These are phyloP conservation scores for Graptemys geographica DNA, from an alignment of 2,797 vertebrate genomes.

Conservation along the genomic window DNA sequence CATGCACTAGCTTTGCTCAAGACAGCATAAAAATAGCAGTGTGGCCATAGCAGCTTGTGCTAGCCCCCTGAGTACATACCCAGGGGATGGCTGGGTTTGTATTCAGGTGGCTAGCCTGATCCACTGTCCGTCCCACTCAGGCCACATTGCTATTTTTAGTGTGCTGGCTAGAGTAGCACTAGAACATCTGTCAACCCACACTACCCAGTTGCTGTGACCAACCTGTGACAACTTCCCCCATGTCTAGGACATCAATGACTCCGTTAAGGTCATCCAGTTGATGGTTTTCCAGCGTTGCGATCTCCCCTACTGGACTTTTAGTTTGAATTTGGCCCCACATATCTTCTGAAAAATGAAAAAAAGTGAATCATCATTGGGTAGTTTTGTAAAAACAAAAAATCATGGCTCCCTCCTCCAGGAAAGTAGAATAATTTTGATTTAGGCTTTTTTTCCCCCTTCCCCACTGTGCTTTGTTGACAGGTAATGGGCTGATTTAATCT, in stretches of 20 bases:
- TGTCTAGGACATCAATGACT: background rate
- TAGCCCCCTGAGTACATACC: background rate
- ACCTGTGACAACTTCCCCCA: background rate
- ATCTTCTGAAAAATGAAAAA: background rate
- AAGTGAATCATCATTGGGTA: background rate
- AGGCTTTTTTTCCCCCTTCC: accelerated
- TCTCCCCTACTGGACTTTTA: background rate
- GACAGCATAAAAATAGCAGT: background rate
- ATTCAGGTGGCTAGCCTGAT: background rate
- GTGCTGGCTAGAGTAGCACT: background rate
- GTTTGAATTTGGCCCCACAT: accelerated
- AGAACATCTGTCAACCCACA: background rate
- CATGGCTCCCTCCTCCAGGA: background rate
- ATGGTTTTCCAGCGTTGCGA: background rate
- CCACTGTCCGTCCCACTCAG: background rate
- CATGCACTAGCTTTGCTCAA: background rate
- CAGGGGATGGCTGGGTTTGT: background rate
- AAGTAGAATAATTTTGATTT: constrained; percentile 6
- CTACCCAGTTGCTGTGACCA: background rate
- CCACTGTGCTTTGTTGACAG: constrained; percentile 13
- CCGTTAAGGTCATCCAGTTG: background rate
- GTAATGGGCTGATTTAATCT: constrained; percentile 46
- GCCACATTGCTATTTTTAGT: background rate
- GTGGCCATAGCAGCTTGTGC: background rate
- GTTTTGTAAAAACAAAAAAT: background rate